These are phyloP conservation scores for Semibalanus balanoides DNA, from an alignment of 1,140 invertebrate species.

Conservation along the genomic window DNA sequence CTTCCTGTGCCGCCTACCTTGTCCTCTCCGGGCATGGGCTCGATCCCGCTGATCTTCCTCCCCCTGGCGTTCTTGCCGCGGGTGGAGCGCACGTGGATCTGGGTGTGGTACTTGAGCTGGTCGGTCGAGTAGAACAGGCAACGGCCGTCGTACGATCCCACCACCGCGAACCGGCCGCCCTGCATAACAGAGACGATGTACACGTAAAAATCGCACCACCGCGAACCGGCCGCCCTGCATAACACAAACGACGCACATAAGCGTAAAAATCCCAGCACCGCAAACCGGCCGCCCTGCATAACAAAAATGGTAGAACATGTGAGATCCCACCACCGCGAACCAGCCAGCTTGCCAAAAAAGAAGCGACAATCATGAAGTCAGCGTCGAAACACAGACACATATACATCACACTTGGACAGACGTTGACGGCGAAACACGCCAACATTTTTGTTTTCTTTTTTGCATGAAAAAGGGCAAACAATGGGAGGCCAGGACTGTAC, in stretches of 20 bases:
- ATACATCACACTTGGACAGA: too few relatives aligned
- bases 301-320: too few relatives aligned
- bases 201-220: constrained; percentile 94
- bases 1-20: too few relatives aligned
- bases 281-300: constrained; percentile 79
- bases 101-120: constrained; percentile 95
- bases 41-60: constrained; percentile 91
- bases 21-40: constrained; percentile 89
- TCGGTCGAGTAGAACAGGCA: constrained; percentile 98
- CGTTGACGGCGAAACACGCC: too few relatives aligned
- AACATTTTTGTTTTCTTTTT: too few relatives aligned
- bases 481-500: too few relatives aligned
- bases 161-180: constrained; percentile 94
- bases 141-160: constrained; percentile 93
- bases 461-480: too few relatives aligned
- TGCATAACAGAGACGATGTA: constrained; percentile 25
- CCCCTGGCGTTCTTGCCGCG: constrained; percentile 87
- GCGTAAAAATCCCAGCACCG: constrained; percentile 95
- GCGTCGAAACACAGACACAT: too few relatives aligned
- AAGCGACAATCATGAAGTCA: too few relatives aligned
- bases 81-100: constrained; percentile 88
- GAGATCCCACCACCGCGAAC: constrained; percentile 95
- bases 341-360: constrained; percentile 61
- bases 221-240: constrained; percentile 84
- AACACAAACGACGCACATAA: too few relatives aligned